Conservation (phyloP, 92 coral and sea anemone genomes). For the Porites divaricata region DNA sequence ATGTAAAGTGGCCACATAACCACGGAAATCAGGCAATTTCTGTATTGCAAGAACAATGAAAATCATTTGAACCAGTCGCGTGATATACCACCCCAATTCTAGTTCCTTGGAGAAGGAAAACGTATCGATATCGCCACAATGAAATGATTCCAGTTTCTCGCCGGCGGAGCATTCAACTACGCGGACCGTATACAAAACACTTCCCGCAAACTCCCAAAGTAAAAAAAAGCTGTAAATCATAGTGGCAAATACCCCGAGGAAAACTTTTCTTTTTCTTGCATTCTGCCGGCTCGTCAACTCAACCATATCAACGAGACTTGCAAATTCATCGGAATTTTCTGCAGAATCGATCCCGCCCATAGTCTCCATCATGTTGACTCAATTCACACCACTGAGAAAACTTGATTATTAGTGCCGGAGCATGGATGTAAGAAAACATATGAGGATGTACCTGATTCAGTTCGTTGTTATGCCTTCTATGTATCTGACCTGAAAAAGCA, state of each 20-base stretch:
- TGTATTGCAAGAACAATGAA: not conserved
- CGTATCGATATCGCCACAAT: not conserved
- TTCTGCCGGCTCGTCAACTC: too few species aligned
- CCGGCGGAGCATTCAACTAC: not conserved
- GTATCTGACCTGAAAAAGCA: too few species aligned
- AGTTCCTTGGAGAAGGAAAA: not conserved
- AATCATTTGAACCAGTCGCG: constrained; percentile 1
- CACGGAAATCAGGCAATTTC: not conserved
- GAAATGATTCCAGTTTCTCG: constrained; percentile 1
- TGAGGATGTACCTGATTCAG: too few species aligned
- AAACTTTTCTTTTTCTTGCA: not conserved
- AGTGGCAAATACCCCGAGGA: not conserved
- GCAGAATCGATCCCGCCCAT: too few species aligned
- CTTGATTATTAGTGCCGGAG: too few species aligned
- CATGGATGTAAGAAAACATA: too few species aligned
- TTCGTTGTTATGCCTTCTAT: too few species aligned
- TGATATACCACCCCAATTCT: not conserved
- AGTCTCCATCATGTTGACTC: too few species aligned
- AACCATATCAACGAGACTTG: too few species aligned
- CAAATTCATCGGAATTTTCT: too few species aligned
- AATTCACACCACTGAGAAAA: too few species aligned
- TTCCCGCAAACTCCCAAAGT: not conserved
- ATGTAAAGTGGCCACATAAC: not conserved
- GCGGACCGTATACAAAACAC: not conserved
- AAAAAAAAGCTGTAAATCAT: not conserved